These are phyloP conservation scores for Dryobotodes eremita DNA, from an alignment of 2,888 invertebrate genomes.

Conservation along the genomic window DNA sequence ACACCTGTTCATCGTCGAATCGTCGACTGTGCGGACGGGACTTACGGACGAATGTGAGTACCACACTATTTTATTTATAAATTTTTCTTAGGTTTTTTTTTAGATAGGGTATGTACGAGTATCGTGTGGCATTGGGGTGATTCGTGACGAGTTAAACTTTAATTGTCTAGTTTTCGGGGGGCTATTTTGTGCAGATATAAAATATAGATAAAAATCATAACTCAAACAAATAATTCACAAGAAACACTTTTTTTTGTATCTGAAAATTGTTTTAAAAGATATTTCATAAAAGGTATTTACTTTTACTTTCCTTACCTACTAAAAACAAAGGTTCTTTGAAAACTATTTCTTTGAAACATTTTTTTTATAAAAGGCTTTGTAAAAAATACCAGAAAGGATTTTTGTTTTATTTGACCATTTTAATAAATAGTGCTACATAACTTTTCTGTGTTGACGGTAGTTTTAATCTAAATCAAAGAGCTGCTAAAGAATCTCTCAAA, in stretches of 20 bases:
- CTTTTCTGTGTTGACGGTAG: not conserved
- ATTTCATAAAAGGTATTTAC: not conserved
- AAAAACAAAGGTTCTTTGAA: not conserved
- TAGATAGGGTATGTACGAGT: fast-evolving
- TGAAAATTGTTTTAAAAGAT: not conserved
- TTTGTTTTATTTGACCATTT: not conserved
- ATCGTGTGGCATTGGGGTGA: not conserved
- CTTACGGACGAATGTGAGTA: slow-evolving; percentile 62
- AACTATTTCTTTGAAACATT: not conserved
- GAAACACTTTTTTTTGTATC: not conserved
- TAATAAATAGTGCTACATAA: not conserved
- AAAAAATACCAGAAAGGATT: not conserved
- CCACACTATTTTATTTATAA: slow-evolving; percentile 20
- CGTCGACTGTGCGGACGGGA: slow-evolving; percentile 61
- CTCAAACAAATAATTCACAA: not conserved
- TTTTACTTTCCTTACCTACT: not conserved
- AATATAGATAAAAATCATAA: not conserved
- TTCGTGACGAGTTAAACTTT: no score
- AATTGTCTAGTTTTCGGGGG: not conserved
- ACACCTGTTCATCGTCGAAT: slow-evolving; percentile 69
- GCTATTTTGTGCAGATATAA: not conserved
- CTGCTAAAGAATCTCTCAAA: slow-evolving; percentile 4
- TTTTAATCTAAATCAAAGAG: slow-evolving; percentile 21
- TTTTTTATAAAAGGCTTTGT: not conserved
- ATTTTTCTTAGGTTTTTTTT: not conserved